Percentiles rank a stretch among this genome's conserved stretches.
Conservation (phyloP, 2,113 vertebrate genomes). For the Heterotilapia buettikoferi region DNA sequence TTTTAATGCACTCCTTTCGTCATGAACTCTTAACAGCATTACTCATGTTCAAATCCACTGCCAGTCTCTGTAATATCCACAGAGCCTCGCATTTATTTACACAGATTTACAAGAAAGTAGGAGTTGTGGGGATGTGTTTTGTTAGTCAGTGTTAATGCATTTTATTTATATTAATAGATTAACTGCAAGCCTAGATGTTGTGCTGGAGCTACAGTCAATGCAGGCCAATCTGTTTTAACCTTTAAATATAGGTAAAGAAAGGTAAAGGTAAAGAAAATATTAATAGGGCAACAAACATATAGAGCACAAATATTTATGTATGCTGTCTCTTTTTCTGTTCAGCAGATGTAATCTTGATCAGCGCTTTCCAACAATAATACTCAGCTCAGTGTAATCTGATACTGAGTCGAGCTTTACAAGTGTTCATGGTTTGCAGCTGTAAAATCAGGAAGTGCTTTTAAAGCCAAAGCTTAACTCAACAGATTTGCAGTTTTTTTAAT, state of each 20-base stretch:
- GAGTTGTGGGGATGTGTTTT: not conserved
- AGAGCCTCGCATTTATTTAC: not conserved
- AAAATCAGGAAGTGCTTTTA: not conserved
- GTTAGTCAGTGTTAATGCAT: not conserved
- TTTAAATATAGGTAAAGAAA: conserved; percentile 17
- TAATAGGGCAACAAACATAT: not conserved
- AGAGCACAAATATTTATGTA: not conserved
- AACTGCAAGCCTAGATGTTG: not conserved
- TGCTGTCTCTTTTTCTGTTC: not conserved
- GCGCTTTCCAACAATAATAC: not conserved
- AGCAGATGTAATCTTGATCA: not conserved
- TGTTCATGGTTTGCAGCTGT: not conserved
- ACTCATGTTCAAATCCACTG: conserved; percentile 1
- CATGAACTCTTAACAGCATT: conserved; percentile 28
- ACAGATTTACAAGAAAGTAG: not conserved
- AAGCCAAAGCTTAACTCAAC: not conserved
- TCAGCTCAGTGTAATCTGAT: not conserved
- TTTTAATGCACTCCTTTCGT: conserved; percentile 25
- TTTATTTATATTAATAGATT: not conserved
- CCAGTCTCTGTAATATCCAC: not conserved
- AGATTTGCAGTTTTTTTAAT: not conserved
- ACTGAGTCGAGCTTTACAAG: not conserved
- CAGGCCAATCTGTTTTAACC: conserved; percentile 16
- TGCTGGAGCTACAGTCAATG: not conserved
- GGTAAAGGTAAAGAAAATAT: not conserved